A percentile compares a stretch with the other conserved stretches of the same genome.
phyloP scores from a whole-genome alignment of 1,140 invertebrate genomes.

The Drosophila leontia region DNA sequence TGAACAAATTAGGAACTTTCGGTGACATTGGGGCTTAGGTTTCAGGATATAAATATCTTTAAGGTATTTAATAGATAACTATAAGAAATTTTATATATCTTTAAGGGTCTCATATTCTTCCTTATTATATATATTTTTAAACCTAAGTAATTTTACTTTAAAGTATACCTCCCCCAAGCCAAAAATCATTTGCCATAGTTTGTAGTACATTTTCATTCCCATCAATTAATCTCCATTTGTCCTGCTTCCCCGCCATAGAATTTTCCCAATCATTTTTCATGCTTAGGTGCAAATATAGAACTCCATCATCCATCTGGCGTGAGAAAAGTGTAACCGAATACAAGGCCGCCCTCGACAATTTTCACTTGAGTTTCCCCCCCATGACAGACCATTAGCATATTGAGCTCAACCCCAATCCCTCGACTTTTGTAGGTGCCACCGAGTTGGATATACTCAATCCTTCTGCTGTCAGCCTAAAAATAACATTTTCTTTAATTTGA shows the following conservation, averaged over 20 bases:
- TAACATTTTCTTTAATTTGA: constrained; percentile 78
- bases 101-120: too few species aligned
- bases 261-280: constrained; percentile 50
- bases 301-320: constrained; percentile 39
- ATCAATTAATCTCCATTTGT: constrained; percentile 60
- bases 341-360: constrained; percentile 32
- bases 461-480: constrained; percentile 76
- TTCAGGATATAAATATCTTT: neutral
- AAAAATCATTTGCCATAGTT: constrained; percentile 18
- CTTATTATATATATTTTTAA: too few species aligned
- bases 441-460: constrained; percentile 62
- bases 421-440: constrained; percentile 28
- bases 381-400: constrained; percentile 53
- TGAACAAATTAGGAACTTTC: constrained; percentile 11
- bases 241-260: neutral
- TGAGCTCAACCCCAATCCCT: constrained; percentile 18
- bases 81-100: neutral
- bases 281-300: constrained; percentile 59
- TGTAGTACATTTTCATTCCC: neutral
- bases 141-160: neutral
- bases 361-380: constrained; percentile 27
- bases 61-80: neutral
- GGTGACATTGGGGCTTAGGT: neutral
- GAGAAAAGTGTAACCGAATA: constrained; percentile 48
- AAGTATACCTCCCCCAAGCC: neutral